Percentiles rank a stretch among this genome's conserved stretches.
Evolutionary conservation across 1,140 invertebrate species (phyloP).

Genomic region (Manduca sexta): DNA sequence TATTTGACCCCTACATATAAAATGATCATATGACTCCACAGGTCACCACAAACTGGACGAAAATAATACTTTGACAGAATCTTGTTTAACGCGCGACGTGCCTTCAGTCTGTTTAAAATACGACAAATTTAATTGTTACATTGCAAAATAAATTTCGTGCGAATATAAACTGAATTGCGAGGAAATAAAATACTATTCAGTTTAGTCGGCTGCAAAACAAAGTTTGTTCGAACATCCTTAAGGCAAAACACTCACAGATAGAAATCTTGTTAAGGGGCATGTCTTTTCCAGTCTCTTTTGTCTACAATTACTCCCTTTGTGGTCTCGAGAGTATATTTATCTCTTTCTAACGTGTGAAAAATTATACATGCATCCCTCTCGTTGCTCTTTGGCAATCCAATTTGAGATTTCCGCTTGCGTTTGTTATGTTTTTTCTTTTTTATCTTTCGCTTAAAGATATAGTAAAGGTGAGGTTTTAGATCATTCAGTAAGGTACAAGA

Average conservation of each 20-base stretch:
- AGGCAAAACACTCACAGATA: constrained; percentile 2
- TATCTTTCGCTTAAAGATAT: too few species aligned
- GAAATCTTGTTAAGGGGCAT: constrained; percentile 1
- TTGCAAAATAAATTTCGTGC: not conserved
- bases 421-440: too few species aligned
- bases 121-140: not conserved
- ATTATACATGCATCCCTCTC: not conserved
- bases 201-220: not conserved
- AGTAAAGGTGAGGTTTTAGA: too few species aligned
- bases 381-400: not conserved
- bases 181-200: not conserved
- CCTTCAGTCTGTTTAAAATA: not conserved
- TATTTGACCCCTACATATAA: not conserved
- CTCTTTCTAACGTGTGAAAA: not conserved
- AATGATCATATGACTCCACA: not conserved
- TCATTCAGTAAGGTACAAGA: too few species aligned
- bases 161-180: not conserved
- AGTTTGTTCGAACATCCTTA: not conserved
- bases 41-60: not conserved
- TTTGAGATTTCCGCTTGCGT: too few species aligned
- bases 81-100: constrained; percentile 1
- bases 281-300: not conserved
- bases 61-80: constrained; percentile 1
- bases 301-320: constrained; percentile 1
- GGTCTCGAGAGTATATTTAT: not conserved